Conservation (phyloP, 1,140 invertebrate genomes). For the Orchestia grillus region DNA sequence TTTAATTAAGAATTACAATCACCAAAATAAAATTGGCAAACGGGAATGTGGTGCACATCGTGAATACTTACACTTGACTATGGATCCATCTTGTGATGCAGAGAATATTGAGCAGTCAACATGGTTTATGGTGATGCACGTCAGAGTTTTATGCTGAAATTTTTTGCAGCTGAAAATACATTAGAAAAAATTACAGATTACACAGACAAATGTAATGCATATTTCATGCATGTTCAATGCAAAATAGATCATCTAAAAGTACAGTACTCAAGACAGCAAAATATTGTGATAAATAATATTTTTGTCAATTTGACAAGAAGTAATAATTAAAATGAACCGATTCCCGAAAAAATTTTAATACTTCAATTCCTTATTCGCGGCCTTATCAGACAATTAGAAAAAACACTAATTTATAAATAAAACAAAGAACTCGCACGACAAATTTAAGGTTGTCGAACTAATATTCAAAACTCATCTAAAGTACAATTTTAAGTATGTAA, state of each 20-base stretch:
- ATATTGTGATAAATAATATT: background rate
- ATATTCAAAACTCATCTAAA: too few relatives aligned
- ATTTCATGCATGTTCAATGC: background rate
- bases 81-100: slow-evolving; percentile 22
- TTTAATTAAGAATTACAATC: background rate
- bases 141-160: slow-evolving; percentile 12
- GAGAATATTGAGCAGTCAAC: slow-evolving; percentile 26
- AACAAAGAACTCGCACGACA: background rate
- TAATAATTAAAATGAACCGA: background rate
- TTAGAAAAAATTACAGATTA: background rate
- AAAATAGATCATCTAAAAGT: background rate
- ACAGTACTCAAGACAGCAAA: background rate
- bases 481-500: too few relatives aligned
- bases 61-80: slow-evolving; percentile 21
- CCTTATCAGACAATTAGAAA: background rate
- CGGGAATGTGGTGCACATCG: too few relatives aligned
- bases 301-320: background rate
- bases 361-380: background rate
- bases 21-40: background rate
- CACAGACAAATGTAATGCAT: background rate
- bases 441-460: background rate
- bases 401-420: background rate
- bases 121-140: slow-evolving; percentile 16
- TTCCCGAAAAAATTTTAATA: background rate
- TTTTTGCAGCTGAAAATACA: slow-evolving; percentile 19